Conservation (phyloP, 2,113 vertebrate genomes). For the Colistium nudipinnis region DNA sequence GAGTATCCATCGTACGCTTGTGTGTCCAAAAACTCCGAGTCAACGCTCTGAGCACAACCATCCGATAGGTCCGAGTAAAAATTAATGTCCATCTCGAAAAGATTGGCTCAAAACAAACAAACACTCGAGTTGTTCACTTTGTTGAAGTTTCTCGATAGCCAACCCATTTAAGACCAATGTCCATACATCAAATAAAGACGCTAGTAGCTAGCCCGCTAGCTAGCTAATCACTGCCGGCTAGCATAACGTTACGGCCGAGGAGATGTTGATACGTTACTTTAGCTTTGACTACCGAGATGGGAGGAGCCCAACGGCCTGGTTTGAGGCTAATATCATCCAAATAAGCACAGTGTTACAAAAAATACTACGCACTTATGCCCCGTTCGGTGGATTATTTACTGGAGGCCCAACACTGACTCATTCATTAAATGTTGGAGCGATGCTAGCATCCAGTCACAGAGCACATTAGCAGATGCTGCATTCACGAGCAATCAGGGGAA, state of each 20-base stretch:
- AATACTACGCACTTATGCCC: not conserved
- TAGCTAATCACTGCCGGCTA: conserved; percentile 31
- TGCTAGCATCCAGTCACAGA: not conserved
- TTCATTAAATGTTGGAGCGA: conserved; percentile 14
- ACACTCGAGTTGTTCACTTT: not conserved
- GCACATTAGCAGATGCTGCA: not conserved
- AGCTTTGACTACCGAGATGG: not conserved
- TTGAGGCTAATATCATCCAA: not conserved
- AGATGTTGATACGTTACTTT: not conserved
- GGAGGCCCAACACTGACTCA: conserved; percentile 26
- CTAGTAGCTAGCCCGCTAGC: conserved; percentile 51
- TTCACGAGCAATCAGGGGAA: conserved; percentile 38
- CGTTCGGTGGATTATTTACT: not conserved
- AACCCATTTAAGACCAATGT: not conserved
- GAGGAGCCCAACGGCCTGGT: too few species aligned
- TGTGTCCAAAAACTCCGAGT: conserved; percentile 75
- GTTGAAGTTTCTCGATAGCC: not conserved
- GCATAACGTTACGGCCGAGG: not conserved
- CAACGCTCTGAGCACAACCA: conserved; percentile 72
- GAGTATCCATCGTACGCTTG: conserved; percentile 72
- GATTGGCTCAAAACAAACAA: not conserved
- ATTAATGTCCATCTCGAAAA: conserved; percentile 75
- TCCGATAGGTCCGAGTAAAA: conserved; percentile 80
- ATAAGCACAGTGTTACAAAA: not conserved
- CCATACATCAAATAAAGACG: conserved; percentile 3